phyloP scores from a whole-genome alignment of 1,140 invertebrate genomes.

The Periplaneta americana region DNA sequence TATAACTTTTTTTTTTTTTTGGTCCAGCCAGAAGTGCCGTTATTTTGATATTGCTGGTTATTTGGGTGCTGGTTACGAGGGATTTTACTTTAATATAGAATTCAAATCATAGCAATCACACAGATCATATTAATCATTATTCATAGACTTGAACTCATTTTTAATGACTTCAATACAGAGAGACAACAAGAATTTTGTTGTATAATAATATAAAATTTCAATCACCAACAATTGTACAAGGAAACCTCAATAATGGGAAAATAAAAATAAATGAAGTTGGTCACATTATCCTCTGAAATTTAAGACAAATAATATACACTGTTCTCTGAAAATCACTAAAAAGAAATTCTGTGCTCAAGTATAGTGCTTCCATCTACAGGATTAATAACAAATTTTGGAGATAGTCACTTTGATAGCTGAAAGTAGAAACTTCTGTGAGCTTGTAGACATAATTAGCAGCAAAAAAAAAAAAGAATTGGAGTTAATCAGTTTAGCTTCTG shows the following conservation, averaged over 20 bases:
- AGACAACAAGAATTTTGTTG: no score
- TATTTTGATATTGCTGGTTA: no score
- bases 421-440: no score
- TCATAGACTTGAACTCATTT: neutral
- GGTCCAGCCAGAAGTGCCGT: no score
- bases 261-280: neutral
- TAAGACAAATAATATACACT: neutral
- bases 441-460: no score
- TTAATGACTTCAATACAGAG: neutral
- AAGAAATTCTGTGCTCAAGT: neutral
- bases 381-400: neutral
- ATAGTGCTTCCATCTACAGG: neutral
- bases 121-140: neutral
- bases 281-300: neutral
- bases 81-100: neutral
- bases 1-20: no score
- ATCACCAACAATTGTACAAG: neutral
- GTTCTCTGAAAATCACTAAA: neutral
- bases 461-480: no score
- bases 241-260: no score
- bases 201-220: neutral
- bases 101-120: neutral
- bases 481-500: no score
- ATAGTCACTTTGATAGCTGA: no score
- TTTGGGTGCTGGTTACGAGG: no score